Percentiles rank a stretch among this genome's conserved stretches.
phyloP scores from a whole-genome alignment of 64 coral and sea anemone genomes.

The Actinia tenebrosa region DNA sequence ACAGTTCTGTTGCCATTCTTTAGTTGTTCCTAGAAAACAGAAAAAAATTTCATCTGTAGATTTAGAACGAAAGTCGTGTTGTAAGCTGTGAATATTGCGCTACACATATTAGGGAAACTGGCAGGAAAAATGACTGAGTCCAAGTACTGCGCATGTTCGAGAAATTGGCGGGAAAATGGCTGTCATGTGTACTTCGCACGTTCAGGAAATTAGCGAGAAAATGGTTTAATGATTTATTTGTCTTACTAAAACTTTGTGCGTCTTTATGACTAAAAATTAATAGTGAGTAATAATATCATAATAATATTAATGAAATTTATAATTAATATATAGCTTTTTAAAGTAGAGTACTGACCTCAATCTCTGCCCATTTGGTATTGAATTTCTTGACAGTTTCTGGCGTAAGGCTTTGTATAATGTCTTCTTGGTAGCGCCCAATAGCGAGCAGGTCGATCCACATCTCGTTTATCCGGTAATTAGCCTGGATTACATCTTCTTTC shows the following conservation, averaged over 20 bases:
- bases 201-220: no score
- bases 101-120: background rate
- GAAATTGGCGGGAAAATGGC: no score
- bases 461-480: background rate
- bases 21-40: background rate
- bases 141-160: no score
- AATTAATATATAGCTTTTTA: no score
- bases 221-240: no score
- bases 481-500: conserved; percentile 8
- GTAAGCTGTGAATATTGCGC: background rate
- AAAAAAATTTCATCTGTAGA: background rate
- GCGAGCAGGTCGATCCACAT: background rate
- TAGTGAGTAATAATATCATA: background rate
- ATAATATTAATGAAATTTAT: background rate
- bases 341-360: background rate
- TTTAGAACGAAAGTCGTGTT: background rate
- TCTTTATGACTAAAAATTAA: background rate
- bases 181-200: no score
- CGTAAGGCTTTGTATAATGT: background rate
- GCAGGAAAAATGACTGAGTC: no score
- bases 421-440: background rate
- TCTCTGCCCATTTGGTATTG: background rate
- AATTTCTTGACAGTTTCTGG: background rate
- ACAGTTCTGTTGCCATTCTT: background rate
- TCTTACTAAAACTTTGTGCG: background rate